Evolutionary conservation across 2,888 invertebrate species (phyloP), one percentile per base, ranked within the genome.

Genomic region (Steromphala cineraria): DNA sequence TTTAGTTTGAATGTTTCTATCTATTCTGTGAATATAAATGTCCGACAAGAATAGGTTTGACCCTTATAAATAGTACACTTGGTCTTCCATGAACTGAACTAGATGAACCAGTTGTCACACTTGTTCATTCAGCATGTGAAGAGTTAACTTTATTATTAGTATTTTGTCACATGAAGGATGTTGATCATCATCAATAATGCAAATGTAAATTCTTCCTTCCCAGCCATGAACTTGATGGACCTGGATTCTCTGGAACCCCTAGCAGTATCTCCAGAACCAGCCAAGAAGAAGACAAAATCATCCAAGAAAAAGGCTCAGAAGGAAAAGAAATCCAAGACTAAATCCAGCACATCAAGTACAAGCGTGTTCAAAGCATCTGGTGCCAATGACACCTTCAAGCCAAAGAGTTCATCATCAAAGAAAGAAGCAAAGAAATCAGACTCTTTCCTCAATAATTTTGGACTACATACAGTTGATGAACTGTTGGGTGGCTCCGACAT

Each of bases 401-500:
- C 53, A n/a, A 76, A 76, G 4, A 53, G 55, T 53, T 28, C 53
- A 17, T 0, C 36, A 28, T 24, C 55, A 10, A 76, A 76, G 55
- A 55, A 24, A n/a, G 31, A 53, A 40, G n/a, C 76, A 0, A 55
- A 79, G 19, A 77, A 67, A 40, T 55, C 40, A 10, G 78, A 77
- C 55, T 83, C 80, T n/a, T 21, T 90, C 2, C 88, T 92, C 82
- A 87, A 87, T 78, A 81, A 85, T 0, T 86, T 92, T 79, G 91
- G 92, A 15, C 71, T 92, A 62, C 91, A 91, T 21, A 91, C 90
- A 17, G 88, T 92, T 0, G 92, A 92, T 40, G 92, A 92, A 55
- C 83, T 92, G 8, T 75, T 91, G 21, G 90, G 86, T 19, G 83
- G 56, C 2, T 76, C 80, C 0, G 80, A 81, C 15, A 85, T 83